Conservation (phyloP, 2,888 invertebrate species). For the Temnothorax unifasciatus region DNA sequence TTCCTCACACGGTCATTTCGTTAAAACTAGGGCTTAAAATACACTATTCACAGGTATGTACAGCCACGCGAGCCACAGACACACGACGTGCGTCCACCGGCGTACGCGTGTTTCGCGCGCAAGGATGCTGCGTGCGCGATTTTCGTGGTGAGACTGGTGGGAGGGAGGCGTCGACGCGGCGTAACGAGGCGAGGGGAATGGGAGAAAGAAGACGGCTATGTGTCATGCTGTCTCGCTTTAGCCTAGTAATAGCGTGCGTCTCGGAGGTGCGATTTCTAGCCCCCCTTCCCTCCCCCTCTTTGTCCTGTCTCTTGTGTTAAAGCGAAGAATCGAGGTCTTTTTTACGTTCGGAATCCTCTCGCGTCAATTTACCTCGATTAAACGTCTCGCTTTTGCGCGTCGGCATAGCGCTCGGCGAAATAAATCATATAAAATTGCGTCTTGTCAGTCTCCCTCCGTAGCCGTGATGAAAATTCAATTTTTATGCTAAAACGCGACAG, state of each 20-base stretch:
- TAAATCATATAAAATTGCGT: neutral
- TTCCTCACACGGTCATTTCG: conserved; percentile 65
- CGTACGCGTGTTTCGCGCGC: conserved; percentile 83
- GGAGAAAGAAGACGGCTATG: neutral
- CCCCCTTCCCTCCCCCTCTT: neutral
- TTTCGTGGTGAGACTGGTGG: conserved; percentile 57
- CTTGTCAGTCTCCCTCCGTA: neutral
- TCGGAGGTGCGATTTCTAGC: neutral
- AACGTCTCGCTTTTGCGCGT: neutral
- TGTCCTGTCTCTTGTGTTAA: too few species aligned
- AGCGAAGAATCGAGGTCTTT: neutral
- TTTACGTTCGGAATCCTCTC: neutral
- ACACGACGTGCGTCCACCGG: conserved; percentile 80
- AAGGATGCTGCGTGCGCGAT: conserved; percentile 81
- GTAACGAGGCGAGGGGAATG: neutral
- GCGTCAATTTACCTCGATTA: neutral
- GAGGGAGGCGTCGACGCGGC: neutral
- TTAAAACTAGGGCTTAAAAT: conserved; percentile 80
- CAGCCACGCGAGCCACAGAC: conserved; percentile 76
- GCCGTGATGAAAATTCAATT: conserved; percentile 30
- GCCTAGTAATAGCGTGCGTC: neutral
- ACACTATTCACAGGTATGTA: conserved; percentile 84
- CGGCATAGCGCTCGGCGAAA: neutral
- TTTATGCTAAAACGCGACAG: neutral
- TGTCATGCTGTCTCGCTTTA: conserved; percentile 22